phyloP scores from a whole-genome alignment of 2,797 vertebrate genomes.

The Hydrophis major region DNA sequence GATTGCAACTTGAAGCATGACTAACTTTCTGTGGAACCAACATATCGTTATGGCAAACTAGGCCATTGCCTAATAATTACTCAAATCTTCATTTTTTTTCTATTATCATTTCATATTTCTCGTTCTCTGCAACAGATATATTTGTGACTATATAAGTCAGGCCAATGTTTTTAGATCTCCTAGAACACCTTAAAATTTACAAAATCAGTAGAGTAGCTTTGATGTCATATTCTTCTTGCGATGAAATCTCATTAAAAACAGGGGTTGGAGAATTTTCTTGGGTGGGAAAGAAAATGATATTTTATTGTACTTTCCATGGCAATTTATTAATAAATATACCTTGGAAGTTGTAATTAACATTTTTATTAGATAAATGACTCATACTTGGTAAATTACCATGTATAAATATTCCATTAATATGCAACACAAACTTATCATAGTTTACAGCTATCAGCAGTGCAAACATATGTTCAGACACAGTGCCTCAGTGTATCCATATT shows the following conservation, averaged over 20 bases:
- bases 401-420: slow-evolving; percentile 70
- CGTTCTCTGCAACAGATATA: neutral
- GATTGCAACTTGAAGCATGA: neutral
- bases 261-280: slow-evolving; percentile 36
- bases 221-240: neutral
- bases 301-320: slow-evolving; percentile 51
- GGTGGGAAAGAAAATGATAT: slow-evolving; percentile 40
- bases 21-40: neutral
- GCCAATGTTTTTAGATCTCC: neutral
- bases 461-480: slow-evolving; percentile 67
- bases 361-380: slow-evolving; percentile 73
- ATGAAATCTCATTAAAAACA: slow-evolving; percentile 20
- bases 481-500: slow-evolving; percentile 41
- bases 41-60: neutral
- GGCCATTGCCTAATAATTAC: neutral
- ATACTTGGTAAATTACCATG: slow-evolving; percentile 67
- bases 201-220: neutral
- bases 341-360: slow-evolving; percentile 71
- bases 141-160: neutral
- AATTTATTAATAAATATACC: slow-evolving; percentile 71
- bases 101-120: neutral
- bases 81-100: neutral
- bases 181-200: neutral
- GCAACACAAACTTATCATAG: slow-evolving; percentile 68
- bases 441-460: slow-evolving; percentile 70